These are phyloP conservation scores for Apotomis capreana DNA, from an alignment of 2,888 invertebrate species.

Conservation along the genomic window DNA sequence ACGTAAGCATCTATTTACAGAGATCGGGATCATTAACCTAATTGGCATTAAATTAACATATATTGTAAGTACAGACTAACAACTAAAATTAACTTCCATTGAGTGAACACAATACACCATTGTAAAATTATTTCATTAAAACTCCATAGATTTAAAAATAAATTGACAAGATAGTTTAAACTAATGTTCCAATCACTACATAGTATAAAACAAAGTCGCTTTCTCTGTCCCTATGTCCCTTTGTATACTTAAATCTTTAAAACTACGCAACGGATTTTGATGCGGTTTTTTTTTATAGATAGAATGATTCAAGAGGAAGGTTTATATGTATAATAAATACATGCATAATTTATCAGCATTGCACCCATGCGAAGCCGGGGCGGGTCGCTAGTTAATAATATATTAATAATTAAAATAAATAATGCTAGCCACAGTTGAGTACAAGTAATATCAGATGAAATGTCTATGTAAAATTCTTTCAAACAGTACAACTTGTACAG, in stretches of 20 bases:
- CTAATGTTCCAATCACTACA: not conserved
- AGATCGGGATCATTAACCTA: slow-evolving; percentile 32
- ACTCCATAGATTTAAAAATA: slow-evolving; percentile 14
- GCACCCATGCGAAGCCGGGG: too few species aligned
- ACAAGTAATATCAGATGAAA: not conserved
- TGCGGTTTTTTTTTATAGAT: too few species aligned
- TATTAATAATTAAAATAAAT: slow-evolving; percentile 31
- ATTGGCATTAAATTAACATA: slow-evolving; percentile 20
- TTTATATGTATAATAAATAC: too few species aligned
- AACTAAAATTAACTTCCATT: slow-evolving; percentile 36
- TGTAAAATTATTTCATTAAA: slow-evolving; percentile 20
- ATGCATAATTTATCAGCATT: too few species aligned
- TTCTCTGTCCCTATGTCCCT: too few species aligned
- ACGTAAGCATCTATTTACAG: slow-evolving; percentile 17
- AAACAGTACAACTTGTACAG: not conserved
- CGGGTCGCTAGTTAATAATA: too few species aligned
- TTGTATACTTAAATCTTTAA: too few species aligned
- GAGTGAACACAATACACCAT: slow-evolving; percentile 35
- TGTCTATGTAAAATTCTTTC: not conserved
- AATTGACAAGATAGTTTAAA: slow-evolving; percentile 30
- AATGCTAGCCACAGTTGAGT: slow-evolving; percentile 13
- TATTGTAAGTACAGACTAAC: slow-evolving; percentile 30
- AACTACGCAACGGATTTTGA: too few species aligned
- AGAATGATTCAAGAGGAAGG: too few species aligned
- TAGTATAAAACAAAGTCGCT: too few species aligned